phyloP scores from a whole-genome alignment of 1,140 invertebrate genomes.

The Hyles euphorbiae region DNA sequence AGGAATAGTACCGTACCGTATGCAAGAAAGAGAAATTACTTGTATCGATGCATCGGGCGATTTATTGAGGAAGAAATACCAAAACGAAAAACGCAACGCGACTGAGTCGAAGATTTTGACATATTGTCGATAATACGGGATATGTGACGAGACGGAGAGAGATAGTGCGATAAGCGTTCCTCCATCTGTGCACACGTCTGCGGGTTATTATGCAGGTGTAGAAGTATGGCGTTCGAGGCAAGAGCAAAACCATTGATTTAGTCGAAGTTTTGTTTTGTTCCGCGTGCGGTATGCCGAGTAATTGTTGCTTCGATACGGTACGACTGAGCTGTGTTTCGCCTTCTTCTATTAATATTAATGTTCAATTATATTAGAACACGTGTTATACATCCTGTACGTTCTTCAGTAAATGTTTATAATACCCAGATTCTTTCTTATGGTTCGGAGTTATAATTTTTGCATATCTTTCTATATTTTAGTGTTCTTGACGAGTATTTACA shows the following conservation, averaged over 20 bases:
- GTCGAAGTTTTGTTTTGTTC: slow-evolving; percentile 38
- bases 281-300: slow-evolving; percentile 34
- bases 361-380: slow-evolving; percentile 19
- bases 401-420: slow-evolving; percentile 14
- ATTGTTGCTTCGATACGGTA: slow-evolving; percentile 50
- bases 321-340: slow-evolving; percentile 19
- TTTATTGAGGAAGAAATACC: slow-evolving; percentile 37
- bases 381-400: slow-evolving; percentile 15
- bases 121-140: slow-evolving; percentile 21
- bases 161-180: slow-evolving; percentile 16
- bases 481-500: background rate
- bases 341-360: slow-evolving; percentile 27
- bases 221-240: slow-evolving; percentile 33
- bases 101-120: slow-evolving; percentile 33
- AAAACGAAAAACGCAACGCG: slow-evolving; percentile 37
- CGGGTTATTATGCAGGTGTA: slow-evolving; percentile 10
- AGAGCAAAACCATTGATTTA: slow-evolving; percentile 30
- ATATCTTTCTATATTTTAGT: background rate
- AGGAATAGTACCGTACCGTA: slow-evolving; percentile 30
- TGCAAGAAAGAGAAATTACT: slow-evolving; percentile 22
- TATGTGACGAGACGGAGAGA: slow-evolving; percentile 32
- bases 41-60: slow-evolving; percentile 27
- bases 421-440: slow-evolving; percentile 10
- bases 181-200: too few species aligned
- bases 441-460: slow-evolving; percentile 9